Base-by-base conservation (phyloP, 1,140 invertebrate genomes). In the Pachyrhynchus sulphureomaculatus region DNA sequence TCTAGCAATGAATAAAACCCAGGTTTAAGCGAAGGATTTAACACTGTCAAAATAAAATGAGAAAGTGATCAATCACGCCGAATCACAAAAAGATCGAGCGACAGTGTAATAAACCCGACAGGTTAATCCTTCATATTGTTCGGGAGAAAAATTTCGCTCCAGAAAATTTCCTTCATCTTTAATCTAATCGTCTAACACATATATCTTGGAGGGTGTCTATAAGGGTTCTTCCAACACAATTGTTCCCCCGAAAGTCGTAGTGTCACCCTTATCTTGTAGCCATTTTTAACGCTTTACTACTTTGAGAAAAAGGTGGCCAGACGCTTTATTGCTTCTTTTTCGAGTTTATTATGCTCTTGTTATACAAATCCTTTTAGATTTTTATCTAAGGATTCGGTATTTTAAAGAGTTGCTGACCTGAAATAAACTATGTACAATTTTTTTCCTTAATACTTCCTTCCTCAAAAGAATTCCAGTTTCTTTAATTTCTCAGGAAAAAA, bases 91-190 rank as follows among this genome's bases (percentile, higher is more conserved):
- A 61, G 58, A 61, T 53, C 58, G 48, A 61, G 49, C 58, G 58
- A 61, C 58, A 61, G 44, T 51, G 58, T 61, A 61, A 61, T 61
- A 61, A 52, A 61, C 47, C 48, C 49, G 58, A 61, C 58, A 61
- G 58, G 58, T 61, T 61, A 61, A 61, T 61, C 58, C 58, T 61
- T 61, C 58, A 61, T 53, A 61, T 61, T 61, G 58, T 61, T 53
- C 58, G 58, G 41, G 12, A 20, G 58, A 61, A 61, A 52, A 59
- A 59, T 59, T 36, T 41, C 39, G 48, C 48, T 53, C 58, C 58
- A 32, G 37, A 61, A 61, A 52, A 42, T 52, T 61, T 48, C 58
- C 44, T 48, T 39, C 51, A 42, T 48, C 49, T 62, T 52, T 62
- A 62, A 62, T 62, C 60, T 62, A 62, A 62, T 62, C 60, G 53